Evolutionary conservation across 2,888 invertebrate species (phyloP).

Genomic region (Synanthedon tipuliformis): DNA sequence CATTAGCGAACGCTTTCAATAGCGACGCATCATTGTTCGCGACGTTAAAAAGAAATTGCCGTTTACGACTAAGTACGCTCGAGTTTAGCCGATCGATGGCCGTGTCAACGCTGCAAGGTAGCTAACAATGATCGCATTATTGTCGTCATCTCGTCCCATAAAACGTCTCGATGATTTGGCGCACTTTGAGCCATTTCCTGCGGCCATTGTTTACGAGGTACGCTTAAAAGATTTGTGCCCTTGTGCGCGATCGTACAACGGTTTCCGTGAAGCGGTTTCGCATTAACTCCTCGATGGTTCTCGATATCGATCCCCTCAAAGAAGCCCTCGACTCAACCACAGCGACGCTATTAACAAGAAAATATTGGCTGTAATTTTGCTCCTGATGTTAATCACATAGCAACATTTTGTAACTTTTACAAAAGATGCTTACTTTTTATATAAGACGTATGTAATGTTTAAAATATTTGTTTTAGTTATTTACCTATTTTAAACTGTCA

Average conservation of each 20-base stretch:
- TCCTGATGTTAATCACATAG: too few species aligned
- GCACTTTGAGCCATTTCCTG: slow-evolving; percentile 15
- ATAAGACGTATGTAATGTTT: too few species aligned
- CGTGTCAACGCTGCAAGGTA: not conserved
- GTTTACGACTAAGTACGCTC: too few species aligned
- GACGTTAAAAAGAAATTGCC: not conserved
- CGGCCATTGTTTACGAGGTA: slow-evolving; percentile 19
- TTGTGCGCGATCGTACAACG: not conserved
- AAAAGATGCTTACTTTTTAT: too few species aligned
- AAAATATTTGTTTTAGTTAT: too few species aligned
- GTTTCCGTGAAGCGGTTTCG: slow-evolving; percentile 13
- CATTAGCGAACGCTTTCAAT: slow-evolving; percentile 3
- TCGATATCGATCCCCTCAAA: not conserved
- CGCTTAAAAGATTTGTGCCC: slow-evolving; percentile 12
- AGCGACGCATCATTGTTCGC: not conserved
- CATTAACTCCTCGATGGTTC: slow-evolving; percentile 12
- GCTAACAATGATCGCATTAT: not conserved
- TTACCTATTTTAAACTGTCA: too few species aligned
- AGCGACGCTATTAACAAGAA: too few species aligned
- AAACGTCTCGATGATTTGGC: slow-evolving; percentile 3
- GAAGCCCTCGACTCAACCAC: not conserved
- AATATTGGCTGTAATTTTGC: too few species aligned
- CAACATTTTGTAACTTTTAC: too few species aligned
- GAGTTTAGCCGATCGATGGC: not conserved
- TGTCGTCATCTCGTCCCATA: not conserved